Evolutionary conservation across 2,113 vertebrate genomes (phyloP), one percentile per base, ranked within the genome.

Genomic region (Fulica atra): DNA sequence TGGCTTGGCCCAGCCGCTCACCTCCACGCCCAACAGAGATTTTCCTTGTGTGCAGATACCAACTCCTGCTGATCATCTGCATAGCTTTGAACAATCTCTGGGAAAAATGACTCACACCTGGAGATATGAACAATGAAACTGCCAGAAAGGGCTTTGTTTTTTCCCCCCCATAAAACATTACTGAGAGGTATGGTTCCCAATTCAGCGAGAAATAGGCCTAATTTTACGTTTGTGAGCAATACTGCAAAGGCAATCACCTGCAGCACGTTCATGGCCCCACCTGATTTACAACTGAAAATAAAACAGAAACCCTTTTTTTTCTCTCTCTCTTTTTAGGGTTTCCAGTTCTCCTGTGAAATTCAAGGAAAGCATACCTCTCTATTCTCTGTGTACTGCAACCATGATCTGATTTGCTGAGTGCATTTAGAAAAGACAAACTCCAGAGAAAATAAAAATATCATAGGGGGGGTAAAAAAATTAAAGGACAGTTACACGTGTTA

Each of bases 11-110:
- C 36, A 20, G 26, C 57, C 2, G 0, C 56, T 21, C 0, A 0
- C 29, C 29, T 29, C 61, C 70, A 54, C 6, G 24, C 13, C 46
- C 11, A 0, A 29, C 1, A 0, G 33, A 46, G 44, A 6, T 24
- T 33, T 25, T 21, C 60, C 19, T 44, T 6, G 6, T 63, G 38
- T 33, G 46, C 53, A 81, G 13, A 50, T 26, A 64, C 36, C 33
- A 61, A 60, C 11, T 17, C 28, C 25, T 6, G 1, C 16, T 2
- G 36, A 59, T 20, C 69, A 61, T 44, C 57, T 33, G n/a, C 53
- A 35, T 20, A 6, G 11, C 7, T 28, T 5, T 20, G 13, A 92
- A 78, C 17, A 25, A 9, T 23, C 29, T 35, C 29, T 68, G 48
- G 51, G 28, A 72, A 76, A 76, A 70, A 33, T 16, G 3, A 9